These are phyloP conservation scores for Onychomys arenicola DNA, from an alignment of 2,797 vertebrate genomes.

Conservation along the genomic window DNA sequence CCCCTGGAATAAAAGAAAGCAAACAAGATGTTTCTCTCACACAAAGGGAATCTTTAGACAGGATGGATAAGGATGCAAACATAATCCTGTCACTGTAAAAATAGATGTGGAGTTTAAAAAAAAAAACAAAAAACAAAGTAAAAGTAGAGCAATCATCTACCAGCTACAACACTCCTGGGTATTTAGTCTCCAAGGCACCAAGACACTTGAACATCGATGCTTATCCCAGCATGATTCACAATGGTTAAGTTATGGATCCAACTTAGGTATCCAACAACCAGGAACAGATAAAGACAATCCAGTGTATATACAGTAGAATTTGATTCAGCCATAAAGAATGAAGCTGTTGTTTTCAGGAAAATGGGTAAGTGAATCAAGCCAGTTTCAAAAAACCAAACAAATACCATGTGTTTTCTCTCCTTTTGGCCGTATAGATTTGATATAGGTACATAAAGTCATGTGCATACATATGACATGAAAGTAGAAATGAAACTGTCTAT, in stretches of 20 bases:
- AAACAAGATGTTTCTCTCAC: not conserved
- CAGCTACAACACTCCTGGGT: not conserved
- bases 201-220: not conserved
- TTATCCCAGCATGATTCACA: not conserved
- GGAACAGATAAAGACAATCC: not conserved
- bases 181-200: not conserved
- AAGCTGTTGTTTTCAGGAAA: not conserved
- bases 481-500: not conserved
- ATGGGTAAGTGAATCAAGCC: not conserved
- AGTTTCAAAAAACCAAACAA: not conserved
- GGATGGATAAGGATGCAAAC: not conserved
- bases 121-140: not conserved
- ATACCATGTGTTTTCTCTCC: not conserved
- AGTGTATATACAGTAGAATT: no score
- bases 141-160: not conserved
- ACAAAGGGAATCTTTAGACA: not conserved
- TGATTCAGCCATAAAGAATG: not conserved
- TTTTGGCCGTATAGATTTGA: not conserved
- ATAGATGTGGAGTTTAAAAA: not conserved
- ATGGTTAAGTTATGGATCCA: not conserved
- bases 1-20: not conserved
- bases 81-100: not conserved
- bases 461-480: no score
- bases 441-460: not conserved
- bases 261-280: not conserved